Evolutionary conservation across 2,888 invertebrate species (phyloP).

Genomic region (Strigamia transsilvanica): DNA sequence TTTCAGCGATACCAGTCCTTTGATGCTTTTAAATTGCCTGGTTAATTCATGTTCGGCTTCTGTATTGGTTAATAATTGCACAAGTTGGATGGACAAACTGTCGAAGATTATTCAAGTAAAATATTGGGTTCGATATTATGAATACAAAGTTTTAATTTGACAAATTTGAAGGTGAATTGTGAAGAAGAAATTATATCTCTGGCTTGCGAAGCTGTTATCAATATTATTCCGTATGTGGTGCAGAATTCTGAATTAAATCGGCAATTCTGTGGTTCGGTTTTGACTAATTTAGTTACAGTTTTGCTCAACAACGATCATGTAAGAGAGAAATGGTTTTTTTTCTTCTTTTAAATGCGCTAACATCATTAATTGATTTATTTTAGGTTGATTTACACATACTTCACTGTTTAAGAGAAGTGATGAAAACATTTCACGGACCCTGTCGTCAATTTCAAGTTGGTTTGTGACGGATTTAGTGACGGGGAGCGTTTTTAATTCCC

Average conservation of each 20-base stretch:
- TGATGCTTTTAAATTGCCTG: not conserved
- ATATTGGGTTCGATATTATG: not conserved
- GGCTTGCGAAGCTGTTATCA: not conserved
- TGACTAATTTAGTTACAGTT: not conserved
- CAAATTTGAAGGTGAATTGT: not conserved
- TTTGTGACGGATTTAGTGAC: too few relatives aligned
- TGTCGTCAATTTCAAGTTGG: conserved; percentile 1
- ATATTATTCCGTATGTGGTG: not conserved
- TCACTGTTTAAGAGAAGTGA: not conserved
- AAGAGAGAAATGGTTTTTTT: not conserved
- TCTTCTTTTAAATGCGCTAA: too few relatives aligned
- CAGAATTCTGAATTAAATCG: not conserved
- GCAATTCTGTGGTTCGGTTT: not conserved
- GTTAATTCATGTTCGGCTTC: not conserved
- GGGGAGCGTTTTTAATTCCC: too few relatives aligned
- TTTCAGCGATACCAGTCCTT: not conserved
- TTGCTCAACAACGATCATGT: not conserved
- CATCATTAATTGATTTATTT: not conserved
- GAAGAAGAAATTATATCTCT: not conserved
- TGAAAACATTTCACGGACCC: not conserved
- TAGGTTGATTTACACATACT: not conserved
- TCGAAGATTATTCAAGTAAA: not conserved
- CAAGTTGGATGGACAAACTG: not conserved
- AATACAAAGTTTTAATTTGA: not conserved
- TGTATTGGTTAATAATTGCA: not conserved